Evolutionary conservation across 2,888 invertebrate genomes (phyloP), one percentile per base, ranked within the genome.

Genomic region (Apotomis betuletana): DNA sequence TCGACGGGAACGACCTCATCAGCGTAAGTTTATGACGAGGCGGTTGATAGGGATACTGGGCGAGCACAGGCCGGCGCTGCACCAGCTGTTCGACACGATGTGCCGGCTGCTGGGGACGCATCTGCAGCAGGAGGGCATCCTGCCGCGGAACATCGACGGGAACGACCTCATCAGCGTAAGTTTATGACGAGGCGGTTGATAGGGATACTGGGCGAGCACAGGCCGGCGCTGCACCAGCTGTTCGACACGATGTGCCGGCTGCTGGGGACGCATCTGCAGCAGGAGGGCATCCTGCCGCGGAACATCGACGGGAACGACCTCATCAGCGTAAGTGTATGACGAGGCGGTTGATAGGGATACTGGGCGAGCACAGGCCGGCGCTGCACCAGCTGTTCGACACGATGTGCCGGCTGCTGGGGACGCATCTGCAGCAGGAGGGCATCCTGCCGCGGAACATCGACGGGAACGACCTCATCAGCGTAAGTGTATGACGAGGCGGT

Each of bases 1-100:
- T 95, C 3, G 93, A 91, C 8, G 88, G 92, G 3, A 88, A 94
- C 63, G 94, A 95, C 69, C 87, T 96, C 9, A 85, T 94, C 1
- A 91, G 92, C 76, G 96, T 95, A 79, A 86, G 83, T 76, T 27
- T 27, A 0, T 2, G 27, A 27, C 27, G 27, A 27, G 1, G 1
- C 27, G 27, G 27, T 27, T 15, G 15, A n/a, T n/a, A 68, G 91
- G 87, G 55, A 78, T 89, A 0, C 77, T 94, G 3, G 85, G 90
- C 8, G 86, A 88, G 69, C 91, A 93, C 64, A 87, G 94, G 6
- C 96, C 96, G 0, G 94, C 96, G 0, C 90, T 99, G 60, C 98
- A 99, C 88, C 94, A 95, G 71, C 90, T 99, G 69, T 99, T 98
- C 87, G 95, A 96, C 77, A 93, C 94, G 49, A 99, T 99, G 98